Conservation (phyloP, 2,888 invertebrate genomes). For the Phengaris alcon region DNA sequence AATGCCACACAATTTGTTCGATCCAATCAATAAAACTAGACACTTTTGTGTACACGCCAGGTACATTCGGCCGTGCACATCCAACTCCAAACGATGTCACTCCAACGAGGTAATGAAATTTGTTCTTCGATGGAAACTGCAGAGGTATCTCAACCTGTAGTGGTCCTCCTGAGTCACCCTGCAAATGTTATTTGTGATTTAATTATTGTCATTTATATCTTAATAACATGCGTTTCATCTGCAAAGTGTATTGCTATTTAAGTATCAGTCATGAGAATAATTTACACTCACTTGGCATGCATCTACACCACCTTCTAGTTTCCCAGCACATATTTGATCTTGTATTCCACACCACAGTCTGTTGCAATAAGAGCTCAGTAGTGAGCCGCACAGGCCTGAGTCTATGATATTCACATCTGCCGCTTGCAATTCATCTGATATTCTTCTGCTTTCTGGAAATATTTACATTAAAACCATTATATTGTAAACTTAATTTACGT, state of each 20-base stretch:
- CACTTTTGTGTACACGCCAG: slow-evolving; percentile 60
- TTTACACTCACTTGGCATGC: slow-evolving; percentile 17
- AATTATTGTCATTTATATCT: too few relatives aligned
- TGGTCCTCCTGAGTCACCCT: slow-evolving; percentile 48
- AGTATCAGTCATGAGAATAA: background rate
- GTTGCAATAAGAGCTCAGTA: background rate
- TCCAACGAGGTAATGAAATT: slow-evolving; percentile 54
- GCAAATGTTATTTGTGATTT: slow-evolving; percentile 18
- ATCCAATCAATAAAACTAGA: slow-evolving; percentile 61
- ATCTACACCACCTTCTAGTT: slow-evolving; percentile 21
- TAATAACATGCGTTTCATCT: too few relatives aligned
- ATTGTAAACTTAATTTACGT: background rate
- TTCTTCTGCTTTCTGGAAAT: background rate
- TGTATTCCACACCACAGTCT: background rate
- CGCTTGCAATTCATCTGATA: background rate
- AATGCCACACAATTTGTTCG: slow-evolving; percentile 56
- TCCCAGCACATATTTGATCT: slow-evolving; percentile 24
- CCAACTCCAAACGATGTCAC: slow-evolving; percentile 60
- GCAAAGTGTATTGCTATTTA: too few relatives aligned
- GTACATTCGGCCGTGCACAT: slow-evolving; percentile 51
- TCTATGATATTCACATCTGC: slow-evolving; percentile 15
- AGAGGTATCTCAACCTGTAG: slow-evolving; percentile 44
- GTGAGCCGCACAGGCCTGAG: background rate
- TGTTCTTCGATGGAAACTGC: slow-evolving; percentile 29
- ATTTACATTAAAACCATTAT: background rate